Base-by-base conservation (phyloP, 2,888 invertebrate species). In the Euclidia mi region DNA sequence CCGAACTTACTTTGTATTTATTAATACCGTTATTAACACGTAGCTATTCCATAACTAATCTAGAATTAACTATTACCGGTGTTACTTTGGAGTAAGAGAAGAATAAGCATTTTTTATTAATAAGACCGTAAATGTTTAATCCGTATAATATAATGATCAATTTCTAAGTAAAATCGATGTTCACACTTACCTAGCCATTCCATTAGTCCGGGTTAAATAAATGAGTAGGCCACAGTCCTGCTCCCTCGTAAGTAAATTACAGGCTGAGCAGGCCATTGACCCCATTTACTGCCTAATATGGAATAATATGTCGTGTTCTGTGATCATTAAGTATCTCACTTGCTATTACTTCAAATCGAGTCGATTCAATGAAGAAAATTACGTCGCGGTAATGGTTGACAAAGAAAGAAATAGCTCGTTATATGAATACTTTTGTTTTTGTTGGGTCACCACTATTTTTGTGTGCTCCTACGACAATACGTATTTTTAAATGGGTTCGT, bases 291-390 rank as follows among this genome's bases (percentile, higher is more conserved):
- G 28, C 44, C 32, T 43, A 47, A 56, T 69, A 65, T 59, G 53
- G 32, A 62, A 62, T 65, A 58, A 48, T 55, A 61, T 72, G 57
- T 57, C 72, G 72, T 72, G 71, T 56, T 57, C 41, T 28, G 29
- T 49, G 52, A 42, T 52, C 50, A 72, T 69, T 72, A 70, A 25
- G 47, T 51, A 47, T 15, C 34, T 48, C 46, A 55, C 55, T 59
- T 40, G 47, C 20, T 53, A 56, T 56, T 63, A 59, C 41, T 64
- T 56, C 44, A 55, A 65, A 65, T 56, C 43, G 49, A 65, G 38
- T 34, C 15, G 32, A 58, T 65, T 65, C 60, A 61, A 71, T 50
- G 58, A 46, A 58, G 50, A 25, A 28, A 52, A 40, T 51, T 51
- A 37, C 37, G 12, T 7, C n/a, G 9, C 0, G 15, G 12, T 20